A percentile compares a stretch with the other conserved stretches of the same genome.
These are phyloP conservation scores for Pseudorhombus dupliciocellatus DNA, from an alignment of 2,113 vertebrate genomes.

Conservation along the genomic window DNA sequence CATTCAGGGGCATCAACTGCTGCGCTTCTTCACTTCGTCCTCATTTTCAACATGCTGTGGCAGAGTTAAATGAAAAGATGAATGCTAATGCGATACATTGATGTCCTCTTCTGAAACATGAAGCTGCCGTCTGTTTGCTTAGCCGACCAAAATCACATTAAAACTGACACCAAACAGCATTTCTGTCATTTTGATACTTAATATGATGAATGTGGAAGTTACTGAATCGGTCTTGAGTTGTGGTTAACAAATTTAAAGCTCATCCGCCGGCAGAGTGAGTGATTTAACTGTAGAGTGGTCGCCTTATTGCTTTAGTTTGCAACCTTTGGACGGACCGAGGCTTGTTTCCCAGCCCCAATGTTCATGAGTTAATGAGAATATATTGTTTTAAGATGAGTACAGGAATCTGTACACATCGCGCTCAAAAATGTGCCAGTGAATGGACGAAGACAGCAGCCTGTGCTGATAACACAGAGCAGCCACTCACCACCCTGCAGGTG, in stretches of 20 bases:
- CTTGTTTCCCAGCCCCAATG: too few relatives aligned
- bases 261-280: too few relatives aligned
- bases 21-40: neutral
- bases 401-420: neutral
- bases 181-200: too few relatives aligned
- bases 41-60: neutral
- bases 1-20: neutral
- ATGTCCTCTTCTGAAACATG: too few relatives aligned
- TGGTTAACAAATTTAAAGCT: neutral
- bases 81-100: too few relatives aligned
- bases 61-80: neutral
- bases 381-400: neutral
- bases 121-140: neutral
- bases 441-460: constrained; percentile 38
- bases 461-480: constrained; percentile 60
- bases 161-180: neutral
- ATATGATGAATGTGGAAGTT: too few relatives aligned
- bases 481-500: constrained; percentile 52
- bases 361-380: neutral
- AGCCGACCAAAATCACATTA: constrained; percentile 1
- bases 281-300: too few relatives aligned
- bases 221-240: too few relatives aligned
- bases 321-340: too few relatives aligned
- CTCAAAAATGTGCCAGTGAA: constrained; percentile 8
- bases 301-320: too few relatives aligned